These are phyloP conservation scores for Lagenorhynchus albirostris DNA, from an alignment of 2,113 vertebrate species.

Conservation along the genomic window DNA sequence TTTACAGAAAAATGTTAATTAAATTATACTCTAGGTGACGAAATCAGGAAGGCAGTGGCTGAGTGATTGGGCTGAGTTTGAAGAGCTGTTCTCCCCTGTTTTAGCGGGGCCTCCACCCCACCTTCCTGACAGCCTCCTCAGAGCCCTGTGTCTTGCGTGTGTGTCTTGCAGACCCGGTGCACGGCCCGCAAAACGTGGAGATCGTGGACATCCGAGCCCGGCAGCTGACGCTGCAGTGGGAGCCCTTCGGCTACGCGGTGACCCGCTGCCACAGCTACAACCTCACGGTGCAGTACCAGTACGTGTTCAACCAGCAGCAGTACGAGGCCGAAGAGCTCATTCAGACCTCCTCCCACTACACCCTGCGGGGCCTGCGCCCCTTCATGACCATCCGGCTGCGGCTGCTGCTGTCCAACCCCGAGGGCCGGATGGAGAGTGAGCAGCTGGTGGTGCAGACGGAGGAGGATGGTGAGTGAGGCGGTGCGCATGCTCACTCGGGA, in stretches of 20 bases:
- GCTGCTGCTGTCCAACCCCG: slow-evolving; percentile 93
- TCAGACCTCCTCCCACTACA: slow-evolving; percentile 96
- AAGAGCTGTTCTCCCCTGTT: not conserved
- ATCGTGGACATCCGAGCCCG: slow-evolving; percentile 95
- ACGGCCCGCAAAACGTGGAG: slow-evolving; percentile 94
- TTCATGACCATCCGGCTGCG: slow-evolving; percentile 93
- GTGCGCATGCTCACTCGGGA: not conserved
- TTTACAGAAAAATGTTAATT: not conserved
- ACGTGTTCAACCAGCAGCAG: slow-evolving; percentile 94
- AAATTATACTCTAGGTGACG: not conserved
- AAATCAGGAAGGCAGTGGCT: not conserved
- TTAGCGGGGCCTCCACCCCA: fast-evolving
- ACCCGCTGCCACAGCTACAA: slow-evolving; percentile 99
- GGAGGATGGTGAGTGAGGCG: slow-evolving; percentile 88
- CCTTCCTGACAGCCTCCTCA: not conserved
- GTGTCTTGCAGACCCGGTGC: slow-evolving; percentile 90
- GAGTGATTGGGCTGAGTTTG: not conserved
- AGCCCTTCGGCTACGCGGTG: slow-evolving; percentile 94
- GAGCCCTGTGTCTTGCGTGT: not conserved
- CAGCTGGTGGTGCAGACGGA: slow-evolving; percentile 96
- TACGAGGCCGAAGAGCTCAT: slow-evolving; percentile 93
- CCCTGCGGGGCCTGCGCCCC: slow-evolving; percentile 92
- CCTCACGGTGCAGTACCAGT: slow-evolving; percentile 96
- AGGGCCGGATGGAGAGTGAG: slow-evolving; percentile 96
- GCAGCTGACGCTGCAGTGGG: slow-evolving; percentile 97